Evolutionary conservation across 2,797 vertebrate species (phyloP).

Genomic region (Carcharodon carcharias): DNA sequence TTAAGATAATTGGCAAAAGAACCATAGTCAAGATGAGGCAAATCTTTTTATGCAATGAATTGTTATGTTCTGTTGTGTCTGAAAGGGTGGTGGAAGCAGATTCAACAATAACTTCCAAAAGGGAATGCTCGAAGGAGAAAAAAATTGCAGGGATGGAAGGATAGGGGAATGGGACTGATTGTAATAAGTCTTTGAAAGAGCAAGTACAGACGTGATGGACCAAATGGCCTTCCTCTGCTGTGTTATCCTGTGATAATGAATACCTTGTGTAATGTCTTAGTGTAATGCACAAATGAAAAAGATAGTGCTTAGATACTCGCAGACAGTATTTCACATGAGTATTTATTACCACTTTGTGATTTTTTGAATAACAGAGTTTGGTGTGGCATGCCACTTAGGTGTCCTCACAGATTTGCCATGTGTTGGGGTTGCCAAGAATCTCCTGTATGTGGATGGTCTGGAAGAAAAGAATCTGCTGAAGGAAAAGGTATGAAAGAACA

Average conservation of each 20-base stretch:
- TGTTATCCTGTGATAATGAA: neutral
- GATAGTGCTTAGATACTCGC: neutral
- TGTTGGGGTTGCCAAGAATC: constrained; percentile 88
- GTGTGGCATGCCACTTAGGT: constrained; percentile 85
- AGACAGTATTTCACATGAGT: neutral
- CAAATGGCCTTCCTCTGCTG: neutral
- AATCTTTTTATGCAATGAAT: neutral
- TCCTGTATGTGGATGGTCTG: constrained; percentile 80
- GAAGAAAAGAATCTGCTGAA: constrained; percentile 64
- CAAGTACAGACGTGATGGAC: neutral
- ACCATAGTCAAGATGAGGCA: neutral
- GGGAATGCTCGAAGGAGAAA: neutral
- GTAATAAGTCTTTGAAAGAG: neutral
- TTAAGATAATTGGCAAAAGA: neutral
- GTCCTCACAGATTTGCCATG: constrained; percentile 76
- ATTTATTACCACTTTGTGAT: neutral
- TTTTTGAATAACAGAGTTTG: constrained; percentile 67
- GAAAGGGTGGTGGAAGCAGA: neutral
- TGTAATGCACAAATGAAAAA: neutral
- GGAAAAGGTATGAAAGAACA: constrained; percentile 63
- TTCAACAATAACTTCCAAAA: neutral
- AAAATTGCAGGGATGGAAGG: neutral
- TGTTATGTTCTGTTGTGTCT: neutral
- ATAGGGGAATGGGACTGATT: neutral
- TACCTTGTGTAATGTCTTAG: neutral